Conservation (phyloP, 1,140 invertebrate genomes). For the Wiebesia pumilae region DNA sequence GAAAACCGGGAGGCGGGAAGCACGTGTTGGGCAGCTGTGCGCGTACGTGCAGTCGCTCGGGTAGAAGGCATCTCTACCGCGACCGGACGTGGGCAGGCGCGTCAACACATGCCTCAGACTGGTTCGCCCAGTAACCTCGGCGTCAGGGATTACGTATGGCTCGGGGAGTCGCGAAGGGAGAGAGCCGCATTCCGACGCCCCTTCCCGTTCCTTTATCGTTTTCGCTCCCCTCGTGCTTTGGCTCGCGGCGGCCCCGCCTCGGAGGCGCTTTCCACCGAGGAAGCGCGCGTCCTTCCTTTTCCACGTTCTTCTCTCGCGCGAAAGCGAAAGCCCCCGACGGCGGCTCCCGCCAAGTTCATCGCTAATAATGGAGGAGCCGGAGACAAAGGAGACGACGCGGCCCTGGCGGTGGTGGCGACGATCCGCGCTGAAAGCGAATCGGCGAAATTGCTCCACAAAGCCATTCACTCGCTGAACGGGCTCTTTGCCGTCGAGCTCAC, state of each 20-base stretch:
- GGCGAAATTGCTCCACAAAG: slow-evolving; percentile 21
- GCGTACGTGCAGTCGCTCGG: slow-evolving; percentile 40
- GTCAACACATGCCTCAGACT: slow-evolving; percentile 62
- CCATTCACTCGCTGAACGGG: neutral
- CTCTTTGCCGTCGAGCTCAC: neutral
- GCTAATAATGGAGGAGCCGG: neutral
- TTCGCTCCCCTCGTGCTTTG: neutral
- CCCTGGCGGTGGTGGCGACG: neutral
- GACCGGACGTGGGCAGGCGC: slow-evolving; percentile 49
- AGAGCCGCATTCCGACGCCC: neutral
- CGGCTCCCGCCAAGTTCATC: slow-evolving; percentile 35
- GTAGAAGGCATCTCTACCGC: neutral
- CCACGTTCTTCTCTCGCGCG: neutral
- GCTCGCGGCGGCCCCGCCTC: no score
- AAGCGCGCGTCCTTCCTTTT: neutral
- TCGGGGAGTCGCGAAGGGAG: neutral
- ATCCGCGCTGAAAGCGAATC: slow-evolving; percentile 32
- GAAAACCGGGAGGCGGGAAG: neutral
- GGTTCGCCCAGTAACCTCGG: slow-evolving; percentile 69
- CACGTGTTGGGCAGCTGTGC: slow-evolving; percentile 53
- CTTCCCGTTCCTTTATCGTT: neutral
- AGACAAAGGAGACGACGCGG: neutral
- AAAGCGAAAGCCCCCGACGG: slow-evolving; percentile 7
- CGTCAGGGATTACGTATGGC: neutral
- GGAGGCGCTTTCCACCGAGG: neutral